Percentiles rank a stretch among this genome's conserved stretches.
These are phyloP conservation scores for Ecdyonurus torrentis DNA, from an alignment of 2,888 invertebrate genomes.

Conservation along the genomic window DNA sequence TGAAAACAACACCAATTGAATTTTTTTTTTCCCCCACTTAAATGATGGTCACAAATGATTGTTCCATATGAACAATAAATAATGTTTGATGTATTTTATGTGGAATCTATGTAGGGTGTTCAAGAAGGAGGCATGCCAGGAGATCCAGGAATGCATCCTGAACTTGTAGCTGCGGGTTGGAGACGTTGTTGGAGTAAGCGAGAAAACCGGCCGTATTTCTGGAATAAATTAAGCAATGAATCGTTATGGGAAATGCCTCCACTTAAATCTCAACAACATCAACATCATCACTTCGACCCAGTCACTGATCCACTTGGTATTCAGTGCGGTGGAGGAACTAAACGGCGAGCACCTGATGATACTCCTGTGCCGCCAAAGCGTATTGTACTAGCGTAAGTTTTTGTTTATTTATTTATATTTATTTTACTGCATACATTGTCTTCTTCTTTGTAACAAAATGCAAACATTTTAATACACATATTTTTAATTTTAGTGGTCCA, in stretches of 20 bases:
- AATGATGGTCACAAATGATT: neutral
- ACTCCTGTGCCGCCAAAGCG: conserved; percentile 58
- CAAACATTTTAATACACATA: conserved; percentile 7
- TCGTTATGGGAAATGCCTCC: conserved; percentile 94
- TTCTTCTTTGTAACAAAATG: neutral
- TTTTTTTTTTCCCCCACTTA: too few species aligned
- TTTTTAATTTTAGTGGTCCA: conserved; percentile 41
- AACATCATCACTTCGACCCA: conserved; percentile 54
- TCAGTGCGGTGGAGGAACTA: conserved; percentile 36
- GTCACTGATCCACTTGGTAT: conserved; percentile 84
- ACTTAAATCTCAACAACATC: conserved; percentile 40
- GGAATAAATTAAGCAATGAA: conserved; percentile 90
- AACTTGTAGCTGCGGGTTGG: conserved; percentile 79
- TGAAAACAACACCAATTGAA: too few species aligned
- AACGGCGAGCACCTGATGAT: conserved; percentile 66
- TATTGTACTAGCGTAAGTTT: conserved; percentile 53
- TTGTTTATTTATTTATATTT: neutral
- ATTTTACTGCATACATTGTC: too few species aligned
- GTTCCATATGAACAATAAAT: neutral
- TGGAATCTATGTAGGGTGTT: too few species aligned
- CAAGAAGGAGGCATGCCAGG: neutral
- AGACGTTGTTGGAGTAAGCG: conserved; percentile 92
- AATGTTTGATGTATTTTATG: too few species aligned
- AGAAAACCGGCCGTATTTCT: conserved; percentile 88
- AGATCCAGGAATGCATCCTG: conserved; percentile 18